phyloP scores from a whole-genome alignment of 2,888 invertebrate genomes.

The Anorthoa munda region DNA sequence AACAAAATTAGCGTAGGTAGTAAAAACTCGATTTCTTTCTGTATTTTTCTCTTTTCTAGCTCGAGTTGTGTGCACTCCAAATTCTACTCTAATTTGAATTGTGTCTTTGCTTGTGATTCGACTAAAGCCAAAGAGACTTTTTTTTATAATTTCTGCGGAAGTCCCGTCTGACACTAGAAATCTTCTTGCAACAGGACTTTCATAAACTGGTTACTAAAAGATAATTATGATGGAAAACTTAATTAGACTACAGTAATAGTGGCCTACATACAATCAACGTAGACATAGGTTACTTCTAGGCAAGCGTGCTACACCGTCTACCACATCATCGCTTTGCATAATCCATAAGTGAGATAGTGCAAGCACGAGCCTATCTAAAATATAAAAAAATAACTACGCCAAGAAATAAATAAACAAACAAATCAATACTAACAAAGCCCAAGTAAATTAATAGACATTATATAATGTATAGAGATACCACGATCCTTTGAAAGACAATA shows the following conservation, averaged over 20 bases:
- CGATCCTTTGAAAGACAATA: conserved; percentile 18
- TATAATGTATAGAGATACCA: conserved; percentile 5
- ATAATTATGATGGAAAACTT: no score
- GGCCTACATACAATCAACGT: not conserved
- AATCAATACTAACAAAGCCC: conserved; percentile 5
- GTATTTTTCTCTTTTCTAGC: no score
- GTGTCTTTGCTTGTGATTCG: not conserved
- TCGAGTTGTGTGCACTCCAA: no score
- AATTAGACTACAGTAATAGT: not conserved
- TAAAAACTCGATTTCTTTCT: no score
- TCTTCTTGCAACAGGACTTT: not conserved
- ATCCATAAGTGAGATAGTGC: no score
- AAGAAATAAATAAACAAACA: conserved; percentile 40
- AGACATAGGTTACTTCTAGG: no score
- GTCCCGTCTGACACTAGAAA: not conserved
- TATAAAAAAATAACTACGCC: no score
- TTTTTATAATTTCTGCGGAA: not conserved
- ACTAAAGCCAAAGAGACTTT: not conserved
- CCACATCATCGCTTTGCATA: no score
- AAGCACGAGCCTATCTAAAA: no score
- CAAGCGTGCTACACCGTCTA: no score
- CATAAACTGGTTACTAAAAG: no score
- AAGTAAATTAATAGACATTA: conserved; percentile 26
- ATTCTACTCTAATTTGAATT: no score
- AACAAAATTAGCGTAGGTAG: not conserved